Conservation (phyloP, 2,888 invertebrate genomes). For the Drosophila monieri region DNA sequence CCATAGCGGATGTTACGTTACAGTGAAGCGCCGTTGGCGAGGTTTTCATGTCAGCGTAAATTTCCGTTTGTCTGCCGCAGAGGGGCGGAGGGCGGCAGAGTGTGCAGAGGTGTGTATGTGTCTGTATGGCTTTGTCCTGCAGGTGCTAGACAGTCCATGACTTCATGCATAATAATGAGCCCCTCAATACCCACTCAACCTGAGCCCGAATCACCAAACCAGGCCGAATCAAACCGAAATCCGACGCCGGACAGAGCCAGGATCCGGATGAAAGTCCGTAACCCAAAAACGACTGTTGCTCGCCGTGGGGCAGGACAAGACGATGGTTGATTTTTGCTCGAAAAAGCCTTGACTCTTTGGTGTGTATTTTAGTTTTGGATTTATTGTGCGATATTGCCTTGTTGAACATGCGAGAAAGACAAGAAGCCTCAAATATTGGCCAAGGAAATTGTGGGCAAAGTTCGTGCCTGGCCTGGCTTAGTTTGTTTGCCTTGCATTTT, state of each 20-base stretch:
- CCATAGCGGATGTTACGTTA: constrained; percentile 66
- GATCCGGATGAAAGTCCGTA: constrained; percentile 2
- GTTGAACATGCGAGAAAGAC: constrained; percentile 46
- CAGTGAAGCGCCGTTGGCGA: constrained; percentile 68
- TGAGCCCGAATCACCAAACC: constrained; percentile 12
- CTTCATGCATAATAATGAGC: constrained; percentile 77
- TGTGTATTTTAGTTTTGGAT: constrained; percentile 64
- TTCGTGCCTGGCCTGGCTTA: constrained; percentile 24
- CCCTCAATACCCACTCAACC: constrained; percentile 38
- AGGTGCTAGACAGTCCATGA: constrained; percentile 75
- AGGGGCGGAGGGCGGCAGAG: constrained; percentile 13
- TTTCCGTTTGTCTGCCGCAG: constrained; percentile 70
- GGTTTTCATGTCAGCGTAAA: constrained; percentile 77
- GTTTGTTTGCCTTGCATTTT: constrained; percentile 62
- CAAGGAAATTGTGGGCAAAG: constrained; percentile 49
- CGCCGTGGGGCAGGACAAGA: constrained; percentile 19
- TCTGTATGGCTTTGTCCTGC: constrained; percentile 65
- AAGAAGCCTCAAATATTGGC: constrained; percentile 59
- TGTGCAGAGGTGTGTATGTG: constrained; percentile 13
- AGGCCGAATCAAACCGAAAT: background rate
- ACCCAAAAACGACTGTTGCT: constrained; percentile 22
- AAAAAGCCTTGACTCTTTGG: constrained; percentile 54
- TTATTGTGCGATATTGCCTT: constrained; percentile 62
- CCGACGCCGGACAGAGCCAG: background rate
- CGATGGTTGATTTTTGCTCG: constrained; percentile 40